These are phyloP conservation scores for Cyprinella venusta DNA, from an alignment of 2,797 vertebrate species.

Conservation along the genomic window DNA sequence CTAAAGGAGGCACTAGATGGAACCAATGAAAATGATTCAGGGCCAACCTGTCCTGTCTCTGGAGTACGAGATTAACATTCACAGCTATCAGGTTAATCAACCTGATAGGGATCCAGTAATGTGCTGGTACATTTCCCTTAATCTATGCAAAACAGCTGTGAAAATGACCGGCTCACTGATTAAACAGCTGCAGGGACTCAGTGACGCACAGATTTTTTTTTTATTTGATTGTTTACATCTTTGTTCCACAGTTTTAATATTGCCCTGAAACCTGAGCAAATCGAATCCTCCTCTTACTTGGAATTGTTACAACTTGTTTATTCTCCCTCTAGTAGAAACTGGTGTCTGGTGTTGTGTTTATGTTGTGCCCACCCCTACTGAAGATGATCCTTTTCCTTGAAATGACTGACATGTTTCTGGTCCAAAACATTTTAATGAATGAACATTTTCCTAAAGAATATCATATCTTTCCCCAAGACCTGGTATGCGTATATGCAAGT, in stretches of 20 bases:
- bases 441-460: slow-evolving; percentile 73
- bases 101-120: not conserved
- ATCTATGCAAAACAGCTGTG: slow-evolving; percentile 20
- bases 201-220: not conserved
- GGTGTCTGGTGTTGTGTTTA: not conserved
- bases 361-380: slow-evolving; percentile 45
- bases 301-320: not conserved
- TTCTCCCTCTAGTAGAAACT: not conserved
- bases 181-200: slow-evolving; percentile 5
- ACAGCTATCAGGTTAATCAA: slow-evolving; percentile 68
- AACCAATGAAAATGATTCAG: slow-evolving; percentile 52
- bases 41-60: slow-evolving; percentile 67
- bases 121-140: not conserved
- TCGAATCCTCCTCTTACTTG: not conserved
- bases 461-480: slow-evolving; percentile 71
- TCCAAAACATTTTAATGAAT: slow-evolving; percentile 72
- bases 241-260: slow-evolving; percentile 1
- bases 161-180: not conserved
- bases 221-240: slow-evolving; percentile 26
- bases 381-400: slow-evolving; percentile 75
- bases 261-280: not conserved
- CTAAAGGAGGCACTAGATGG: slow-evolving; percentile 64
- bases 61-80: slow-evolving; percentile 69
- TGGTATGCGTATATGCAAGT: slow-evolving; percentile 57
- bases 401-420: slow-evolving; percentile 74